phyloP scores from a whole-genome alignment of 1,140 invertebrate species.

The Protaetia brevitarsis region DNA sequence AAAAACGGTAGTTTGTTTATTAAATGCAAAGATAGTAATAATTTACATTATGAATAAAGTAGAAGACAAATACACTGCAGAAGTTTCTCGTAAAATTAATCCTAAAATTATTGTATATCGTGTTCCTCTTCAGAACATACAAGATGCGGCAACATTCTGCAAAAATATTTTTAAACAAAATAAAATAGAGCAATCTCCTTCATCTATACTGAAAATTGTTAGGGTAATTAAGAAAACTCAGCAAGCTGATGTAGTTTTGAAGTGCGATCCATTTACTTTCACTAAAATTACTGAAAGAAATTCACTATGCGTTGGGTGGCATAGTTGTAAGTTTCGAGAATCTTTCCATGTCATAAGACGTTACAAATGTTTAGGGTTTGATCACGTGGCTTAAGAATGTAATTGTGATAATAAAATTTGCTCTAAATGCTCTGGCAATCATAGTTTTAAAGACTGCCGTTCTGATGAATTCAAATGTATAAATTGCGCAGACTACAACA shows the following conservation, averaged over 20 bases:
- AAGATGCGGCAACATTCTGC: neutral
- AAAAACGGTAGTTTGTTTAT: no score
- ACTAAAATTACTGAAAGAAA: neutral
- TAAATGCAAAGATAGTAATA: neutral
- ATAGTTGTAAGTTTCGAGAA: neutral
- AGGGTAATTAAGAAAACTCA: neutral
- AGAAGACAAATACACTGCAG: neutral
- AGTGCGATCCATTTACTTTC: neutral
- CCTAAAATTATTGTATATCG: neutral
- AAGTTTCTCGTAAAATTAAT: neutral
- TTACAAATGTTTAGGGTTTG: conserved; percentile 9
- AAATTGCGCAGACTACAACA: no score
- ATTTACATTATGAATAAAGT: neutral
- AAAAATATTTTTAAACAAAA: neutral
- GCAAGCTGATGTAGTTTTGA: neutral
- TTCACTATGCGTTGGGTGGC: neutral
- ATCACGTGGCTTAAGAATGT: no score
- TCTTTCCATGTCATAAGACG: neutral
- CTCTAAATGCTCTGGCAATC: no score
- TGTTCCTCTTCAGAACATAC: neutral
- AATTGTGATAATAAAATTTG: no score
- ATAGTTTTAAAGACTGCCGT: no score
- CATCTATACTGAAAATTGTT: neutral
- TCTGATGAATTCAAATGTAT: no score
- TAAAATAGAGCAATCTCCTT: neutral